Evolutionary conservation across 2,888 invertebrate genomes (phyloP), one percentile per base, ranked within the genome.

Genomic region (Ennomos fuscantarius): DNA sequence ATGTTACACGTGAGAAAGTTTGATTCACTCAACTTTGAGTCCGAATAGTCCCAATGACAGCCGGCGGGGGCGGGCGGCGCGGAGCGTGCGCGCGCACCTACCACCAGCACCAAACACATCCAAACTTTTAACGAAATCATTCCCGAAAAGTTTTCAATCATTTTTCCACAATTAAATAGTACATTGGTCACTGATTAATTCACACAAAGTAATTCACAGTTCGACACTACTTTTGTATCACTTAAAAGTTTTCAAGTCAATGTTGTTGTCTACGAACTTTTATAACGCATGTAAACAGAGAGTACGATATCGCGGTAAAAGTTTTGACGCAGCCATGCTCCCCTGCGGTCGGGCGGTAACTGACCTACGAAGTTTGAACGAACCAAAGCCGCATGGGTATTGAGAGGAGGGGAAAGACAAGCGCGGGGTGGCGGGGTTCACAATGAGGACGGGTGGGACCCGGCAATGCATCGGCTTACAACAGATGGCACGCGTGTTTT

Each of bases 11-110:
- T 93, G 78, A 95, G 92, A 89, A 91, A 92, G 89, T 92, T 91
- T 76, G 91, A 91, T 88, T 92, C 92, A 89, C 91, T 90, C 88
- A 91, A 91, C 89, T 92, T 92, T 79, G 89, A 75, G 81, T 91
- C 87, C 80, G 92, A 89, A 81, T 92, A 91, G 84, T 94, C 94
- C 96, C 96, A 96, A 81, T 95, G 94, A 93, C 96, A 96, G 83
- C 95, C 95, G 84, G 92, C 93, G 70, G 96, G 95, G 76, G 95
- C 94, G 87, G 92, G 91, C 87, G 89, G 90, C 86, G 89, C 91
- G 67, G 90, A 82, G 53, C 87, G 87, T 91, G 91, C 92, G 92
- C 91, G 92, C 92, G 92, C 92, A 91, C 85, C 85, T 70, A 79
- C 82, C 84, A 87, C 79, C 78, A 86, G 72, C 63, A 82, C 77